Evolutionary conservation across 2,888 invertebrate species (phyloP).

Genomic region (Smittia sp.): DNA sequence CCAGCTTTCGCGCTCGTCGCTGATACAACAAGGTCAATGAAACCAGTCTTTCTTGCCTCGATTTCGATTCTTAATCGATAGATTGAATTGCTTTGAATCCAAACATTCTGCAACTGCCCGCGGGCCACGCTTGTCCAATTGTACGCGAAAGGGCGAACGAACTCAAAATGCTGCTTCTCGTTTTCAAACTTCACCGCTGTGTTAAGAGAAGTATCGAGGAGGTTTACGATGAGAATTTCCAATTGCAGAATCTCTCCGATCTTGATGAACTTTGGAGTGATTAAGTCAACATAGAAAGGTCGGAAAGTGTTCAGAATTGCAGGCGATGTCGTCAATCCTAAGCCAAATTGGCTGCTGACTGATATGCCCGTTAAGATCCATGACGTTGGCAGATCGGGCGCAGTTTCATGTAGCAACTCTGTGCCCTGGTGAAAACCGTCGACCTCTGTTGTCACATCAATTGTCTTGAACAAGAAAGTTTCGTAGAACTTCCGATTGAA

Average conservation of each 20-base stretch:
- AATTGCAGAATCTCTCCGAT: neutral
- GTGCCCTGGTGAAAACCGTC: neutral
- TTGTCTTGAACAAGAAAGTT: constrained; percentile 8
- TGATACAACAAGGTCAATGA: neutral
- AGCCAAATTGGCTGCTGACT: neutral
- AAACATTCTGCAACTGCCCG: neutral
- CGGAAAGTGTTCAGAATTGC: neutral
- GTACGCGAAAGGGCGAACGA: neutral
- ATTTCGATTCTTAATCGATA: constrained; percentile 20
- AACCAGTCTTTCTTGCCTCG: neutral
- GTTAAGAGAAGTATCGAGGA: neutral
- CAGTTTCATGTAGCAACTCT: neutral
- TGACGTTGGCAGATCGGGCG: neutral
- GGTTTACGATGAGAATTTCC: constrained; percentile 20
- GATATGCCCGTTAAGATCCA: constrained; percentile 23
- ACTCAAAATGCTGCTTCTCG: neutral
- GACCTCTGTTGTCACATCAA: neutral
- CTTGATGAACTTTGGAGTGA: neutral
- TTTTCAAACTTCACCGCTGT: neutral
- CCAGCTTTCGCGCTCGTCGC: neutral
- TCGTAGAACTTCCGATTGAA: neutral
- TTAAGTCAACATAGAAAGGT: constrained; percentile 9
- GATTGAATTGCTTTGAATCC: neutral
- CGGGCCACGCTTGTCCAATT: neutral
- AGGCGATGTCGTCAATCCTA: constrained; percentile 12